These are phyloP conservation scores for Neodon shergylaensis DNA, from an alignment of 2,113 vertebrate genomes.

Conservation along the genomic window DNA sequence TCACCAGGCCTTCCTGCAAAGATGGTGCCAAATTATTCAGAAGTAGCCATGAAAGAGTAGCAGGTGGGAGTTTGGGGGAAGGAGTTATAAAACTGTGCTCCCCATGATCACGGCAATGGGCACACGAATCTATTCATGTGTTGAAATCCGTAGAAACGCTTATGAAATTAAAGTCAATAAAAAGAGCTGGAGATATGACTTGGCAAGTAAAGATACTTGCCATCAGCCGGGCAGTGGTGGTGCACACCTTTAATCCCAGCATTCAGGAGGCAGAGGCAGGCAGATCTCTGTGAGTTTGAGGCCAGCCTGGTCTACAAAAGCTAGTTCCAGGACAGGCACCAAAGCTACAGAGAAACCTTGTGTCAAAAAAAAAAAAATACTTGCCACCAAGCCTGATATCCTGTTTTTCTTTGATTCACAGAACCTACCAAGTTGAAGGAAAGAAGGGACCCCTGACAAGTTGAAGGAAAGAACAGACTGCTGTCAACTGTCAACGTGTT, in stretches of 20 bases:
- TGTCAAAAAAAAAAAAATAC: not conserved
- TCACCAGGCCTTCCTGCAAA: not conserved
- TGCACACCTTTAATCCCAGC: no score
- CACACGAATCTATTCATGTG: not conserved
- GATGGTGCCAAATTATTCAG: not conserved
- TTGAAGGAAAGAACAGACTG: no score
- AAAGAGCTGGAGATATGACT: not conserved
- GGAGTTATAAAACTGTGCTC: not conserved
- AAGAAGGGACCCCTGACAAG: not conserved
- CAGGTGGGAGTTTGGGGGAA: rapidly evolving
- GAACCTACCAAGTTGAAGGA: no score
- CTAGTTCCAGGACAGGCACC: no score
- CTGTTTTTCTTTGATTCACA: not conserved
- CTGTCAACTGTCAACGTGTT: not conserved
- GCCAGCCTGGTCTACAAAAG: no score
- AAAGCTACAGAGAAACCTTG: no score
- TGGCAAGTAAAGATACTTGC: not conserved
- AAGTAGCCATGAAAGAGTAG: not conserved
- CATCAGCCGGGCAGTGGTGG: no score
- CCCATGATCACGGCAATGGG: not conserved
- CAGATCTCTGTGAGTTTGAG: no score
- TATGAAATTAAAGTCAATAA: not conserved
- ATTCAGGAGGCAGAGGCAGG: no score
- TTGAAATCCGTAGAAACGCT: not conserved
- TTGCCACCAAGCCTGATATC: not conserved